Percentiles rank a stretch among this genome's conserved stretches.
Evolutionary conservation across 2,888 invertebrate species (phyloP).

Genomic region (Gymnosoma rotundatum): DNA sequence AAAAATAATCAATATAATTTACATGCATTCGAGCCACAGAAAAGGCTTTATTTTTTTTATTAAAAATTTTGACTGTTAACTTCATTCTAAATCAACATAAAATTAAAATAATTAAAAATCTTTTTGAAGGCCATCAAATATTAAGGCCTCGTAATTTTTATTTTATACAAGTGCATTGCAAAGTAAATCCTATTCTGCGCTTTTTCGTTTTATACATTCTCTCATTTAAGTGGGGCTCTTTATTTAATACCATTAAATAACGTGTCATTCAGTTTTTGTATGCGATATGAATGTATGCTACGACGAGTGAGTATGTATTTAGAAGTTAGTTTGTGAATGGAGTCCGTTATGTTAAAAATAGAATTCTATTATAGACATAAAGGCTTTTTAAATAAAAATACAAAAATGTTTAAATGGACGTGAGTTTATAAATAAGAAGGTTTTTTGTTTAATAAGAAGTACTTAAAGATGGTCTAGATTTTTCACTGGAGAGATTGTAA

Average conservation of each 20-base stretch:
- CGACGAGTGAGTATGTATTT: neutral
- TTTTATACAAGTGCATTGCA: neutral
- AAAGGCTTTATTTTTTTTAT: too few species aligned
- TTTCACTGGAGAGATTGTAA: neutral
- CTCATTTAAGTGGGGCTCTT: constrained; percentile 2
- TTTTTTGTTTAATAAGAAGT: neutral
- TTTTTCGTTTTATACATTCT: constrained; percentile 4
- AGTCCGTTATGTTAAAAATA: constrained; percentile 16
- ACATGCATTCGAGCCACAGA: too few species aligned
- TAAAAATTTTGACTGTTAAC: too few species aligned
- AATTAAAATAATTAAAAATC: too few species aligned
- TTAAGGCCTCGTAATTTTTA: too few species aligned
- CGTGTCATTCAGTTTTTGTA: neutral
- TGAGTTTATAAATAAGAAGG: neutral
- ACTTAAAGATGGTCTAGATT: neutral
- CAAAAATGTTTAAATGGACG: neutral
- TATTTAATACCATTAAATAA: neutral
- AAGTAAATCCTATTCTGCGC: constrained; percentile 1
- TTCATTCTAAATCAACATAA: too few species aligned
- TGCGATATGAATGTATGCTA: neutral
- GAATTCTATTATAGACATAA: constrained; percentile 17
- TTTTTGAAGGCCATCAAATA: too few species aligned
- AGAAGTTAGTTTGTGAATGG: neutral
- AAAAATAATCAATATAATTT: too few species aligned
- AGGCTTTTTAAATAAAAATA: constrained; percentile 1